A percentile compares a stretch with the other conserved stretches of the same genome.
Evolutionary conservation across 2,113 vertebrate genomes (phyloP).

Genomic region (Pelodiscus sinensis): DNA sequence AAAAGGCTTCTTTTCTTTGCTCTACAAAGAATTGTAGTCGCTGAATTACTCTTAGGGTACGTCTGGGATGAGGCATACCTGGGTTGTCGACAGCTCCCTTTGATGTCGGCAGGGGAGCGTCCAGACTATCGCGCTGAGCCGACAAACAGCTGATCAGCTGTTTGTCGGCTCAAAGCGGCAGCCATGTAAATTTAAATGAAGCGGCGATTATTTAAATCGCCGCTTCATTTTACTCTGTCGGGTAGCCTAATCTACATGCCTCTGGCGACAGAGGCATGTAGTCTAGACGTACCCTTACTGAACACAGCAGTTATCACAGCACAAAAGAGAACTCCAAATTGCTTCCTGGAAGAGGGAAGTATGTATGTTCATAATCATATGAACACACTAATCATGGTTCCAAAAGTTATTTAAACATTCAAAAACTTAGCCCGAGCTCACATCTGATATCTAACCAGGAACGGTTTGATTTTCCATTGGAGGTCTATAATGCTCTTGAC

Average conservation of each 20-base stretch:
- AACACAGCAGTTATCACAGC: slow-evolving; percentile 69
- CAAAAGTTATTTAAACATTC: slow-evolving; percentile 56
- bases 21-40: slow-evolving; percentile 69
- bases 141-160: too few relatives aligned
- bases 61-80: too few relatives aligned
- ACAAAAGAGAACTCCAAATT: slow-evolving; percentile 64
- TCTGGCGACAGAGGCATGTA: too few relatives aligned
- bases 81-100: too few relatives aligned
- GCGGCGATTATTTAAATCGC: too few relatives aligned
- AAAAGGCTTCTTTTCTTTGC: slow-evolving; percentile 68
- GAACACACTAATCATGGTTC: slow-evolving; percentile 46
- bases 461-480: background rate
- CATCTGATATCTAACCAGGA: slow-evolving; percentile 2
- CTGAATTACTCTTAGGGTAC: slow-evolving; percentile 68
- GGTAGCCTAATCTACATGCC: too few relatives aligned
- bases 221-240: too few relatives aligned
- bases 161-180: too few relatives aligned
- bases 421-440: slow-evolving; percentile 29
- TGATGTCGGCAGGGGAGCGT: too few relatives aligned
- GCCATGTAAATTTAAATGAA: too few relatives aligned
- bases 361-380: slow-evolving; percentile 49
- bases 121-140: too few relatives aligned
- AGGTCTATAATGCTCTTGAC: background rate
- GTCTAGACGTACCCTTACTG: slow-evolving; percentile 70
- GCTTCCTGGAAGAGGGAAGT: slow-evolving; percentile 70